phyloP scores from a whole-genome alignment of 35 echinoderm and acorn worm species.

The Lytechinus pictus region DNA sequence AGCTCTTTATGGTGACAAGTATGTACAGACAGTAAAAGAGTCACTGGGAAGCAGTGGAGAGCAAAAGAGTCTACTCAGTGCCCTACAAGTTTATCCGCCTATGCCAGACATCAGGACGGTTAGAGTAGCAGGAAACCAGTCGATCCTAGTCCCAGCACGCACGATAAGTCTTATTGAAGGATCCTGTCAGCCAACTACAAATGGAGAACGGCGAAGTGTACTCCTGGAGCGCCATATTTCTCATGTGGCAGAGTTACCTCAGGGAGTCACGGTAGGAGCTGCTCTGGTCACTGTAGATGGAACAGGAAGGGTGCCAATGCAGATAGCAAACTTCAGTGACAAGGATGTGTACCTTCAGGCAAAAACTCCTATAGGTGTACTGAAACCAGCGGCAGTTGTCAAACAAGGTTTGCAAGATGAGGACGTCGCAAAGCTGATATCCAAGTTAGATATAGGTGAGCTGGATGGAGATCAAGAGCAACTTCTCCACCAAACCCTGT shows the following conservation, averaged over 20 bases:
- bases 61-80: background rate
- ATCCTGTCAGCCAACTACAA: slow-evolving; percentile 15
- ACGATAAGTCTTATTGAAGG: slow-evolving; percentile 38
- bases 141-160: slow-evolving; percentile 57
- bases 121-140: slow-evolving; percentile 39
- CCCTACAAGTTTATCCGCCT: background rate
- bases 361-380: background rate
- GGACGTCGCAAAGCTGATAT: too few species aligned
- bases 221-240: background rate
- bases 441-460: background rate
- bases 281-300: too few species aligned
- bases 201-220: background rate
- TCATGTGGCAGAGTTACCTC: too few species aligned
- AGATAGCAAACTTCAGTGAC: too few species aligned
- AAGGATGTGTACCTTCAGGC: too few species aligned
- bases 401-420: background rate
- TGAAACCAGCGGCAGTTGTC: background rate
- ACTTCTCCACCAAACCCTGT: background rate
- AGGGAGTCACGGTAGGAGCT: too few species aligned
- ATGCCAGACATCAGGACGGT: background rate
- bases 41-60: too few species aligned
- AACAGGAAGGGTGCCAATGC: too few species aligned
- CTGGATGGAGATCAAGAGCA: background rate
- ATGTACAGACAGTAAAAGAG: background rate
- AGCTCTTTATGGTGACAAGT: background rate